Percentiles rank a stretch among this genome's conserved stretches.
phyloP scores from a whole-genome alignment of 1,140 invertebrate species.

The Drosophila littoralis region DNA sequence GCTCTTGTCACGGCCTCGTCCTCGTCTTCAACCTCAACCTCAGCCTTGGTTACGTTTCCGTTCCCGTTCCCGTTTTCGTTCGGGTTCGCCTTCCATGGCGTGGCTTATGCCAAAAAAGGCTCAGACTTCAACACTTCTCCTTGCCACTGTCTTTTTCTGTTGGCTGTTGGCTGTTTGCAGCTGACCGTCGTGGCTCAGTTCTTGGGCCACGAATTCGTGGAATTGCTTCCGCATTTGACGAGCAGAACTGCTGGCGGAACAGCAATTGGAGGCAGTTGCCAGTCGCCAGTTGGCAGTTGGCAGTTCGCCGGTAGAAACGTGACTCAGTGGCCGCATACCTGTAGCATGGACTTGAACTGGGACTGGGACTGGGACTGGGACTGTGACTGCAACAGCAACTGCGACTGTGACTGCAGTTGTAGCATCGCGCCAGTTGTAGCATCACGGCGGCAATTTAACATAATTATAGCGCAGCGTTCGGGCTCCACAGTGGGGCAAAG shows the following conservation, averaged over 20 bases:
- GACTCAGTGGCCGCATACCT: slow-evolving; percentile 76
- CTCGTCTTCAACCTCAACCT: slow-evolving; percentile 5
- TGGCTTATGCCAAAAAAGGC: slow-evolving; percentile 74
- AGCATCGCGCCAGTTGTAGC: slow-evolving; percentile 21
- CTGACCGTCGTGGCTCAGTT: slow-evolving; percentile 65
- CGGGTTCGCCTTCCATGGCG: slow-evolving; percentile 17
- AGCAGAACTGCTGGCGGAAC: slow-evolving; percentile 27
- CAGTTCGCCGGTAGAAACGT: slow-evolving; percentile 68
- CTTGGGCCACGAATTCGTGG: slow-evolving; percentile 77
- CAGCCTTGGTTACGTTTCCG: neutral
- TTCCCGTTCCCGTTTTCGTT: neutral
- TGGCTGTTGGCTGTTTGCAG: slow-evolving; percentile 5
- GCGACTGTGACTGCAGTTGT: slow-evolving; percentile 26
- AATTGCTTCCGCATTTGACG: slow-evolving; percentile 75
- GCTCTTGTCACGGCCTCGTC: slow-evolving; percentile 65
- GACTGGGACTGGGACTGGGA: slow-evolving; percentile 1
- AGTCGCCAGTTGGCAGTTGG: slow-evolving; percentile 49
- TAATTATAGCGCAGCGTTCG: slow-evolving; percentile 62
- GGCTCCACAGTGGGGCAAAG: slow-evolving; percentile 21
- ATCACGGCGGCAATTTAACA: slow-evolving; percentile 73
- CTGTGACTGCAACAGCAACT: neutral
- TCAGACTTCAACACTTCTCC: slow-evolving; percentile 48
- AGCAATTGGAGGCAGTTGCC: slow-evolving; percentile 16
- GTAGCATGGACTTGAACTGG: slow-evolving; percentile 28
- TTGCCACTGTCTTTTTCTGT: slow-evolving; percentile 38